Evolutionary conservation across 1,140 invertebrate genomes (phyloP), one percentile per base, ranked within the genome.

Genomic region (Leptinotarsa texana): DNA sequence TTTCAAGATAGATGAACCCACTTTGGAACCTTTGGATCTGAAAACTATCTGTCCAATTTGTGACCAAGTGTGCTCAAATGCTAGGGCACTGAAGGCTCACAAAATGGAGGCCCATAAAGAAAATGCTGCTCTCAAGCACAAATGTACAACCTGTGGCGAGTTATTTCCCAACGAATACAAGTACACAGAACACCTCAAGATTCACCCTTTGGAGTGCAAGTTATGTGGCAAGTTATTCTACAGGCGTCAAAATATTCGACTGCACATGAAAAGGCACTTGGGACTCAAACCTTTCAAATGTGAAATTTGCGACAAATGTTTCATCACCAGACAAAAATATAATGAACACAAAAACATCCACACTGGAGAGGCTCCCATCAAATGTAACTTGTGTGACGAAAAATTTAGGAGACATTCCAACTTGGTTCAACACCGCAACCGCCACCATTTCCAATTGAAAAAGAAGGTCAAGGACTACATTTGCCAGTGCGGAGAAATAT

Each of bases 391-490:
- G 75, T 96, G 95, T 83, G 91, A 92, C 78, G 91, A 93, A 82
- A 91, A 91, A n/a, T 96, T 96, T 84, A 89, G 92, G 24, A 89
- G 94, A 17, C 92, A 95, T 84, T 95, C 93, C 71, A 95, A 95
- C 84, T 88, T 96, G 79, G 93, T 94, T 15, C 93, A 95, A 81
- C 95, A 96, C 84, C 91, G 92, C 77, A 93, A 92, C 79, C 86
- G 88, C 8, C 89, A 90, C 82, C 91, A 92, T 81, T 86, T 92
- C 18, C 88, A 91, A 77, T 86, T 90, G 21, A 91, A 92, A 77
- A 89, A 89, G 70, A 91, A 91, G 78, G 78, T 89, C 3, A 93
- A 93, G 82, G 93, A 95, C 83, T 95, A 91, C 81, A 92, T 94
- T 90, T 95, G 80, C 94, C 93, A 80, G 69, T 96, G 94, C 83